These are phyloP conservation scores for Diaprepes abbreviatus DNA, from an alignment of 2,888 invertebrate genomes.

Conservation along the genomic window DNA sequence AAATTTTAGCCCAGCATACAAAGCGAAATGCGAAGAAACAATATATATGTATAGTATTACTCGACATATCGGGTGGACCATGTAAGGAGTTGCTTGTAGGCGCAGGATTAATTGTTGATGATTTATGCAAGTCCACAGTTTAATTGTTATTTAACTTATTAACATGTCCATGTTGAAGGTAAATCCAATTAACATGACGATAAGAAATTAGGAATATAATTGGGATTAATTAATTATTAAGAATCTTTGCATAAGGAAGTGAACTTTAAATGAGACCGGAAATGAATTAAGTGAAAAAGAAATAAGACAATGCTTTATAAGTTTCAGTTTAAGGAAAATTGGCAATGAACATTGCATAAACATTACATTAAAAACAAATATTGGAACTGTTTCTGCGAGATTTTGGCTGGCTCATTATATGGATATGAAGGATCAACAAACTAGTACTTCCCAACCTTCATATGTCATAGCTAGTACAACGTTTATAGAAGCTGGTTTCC, in stretches of 20 bases:
- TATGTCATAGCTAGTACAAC: too few species aligned
- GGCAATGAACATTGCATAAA: too few species aligned
- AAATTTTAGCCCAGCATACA: background rate
- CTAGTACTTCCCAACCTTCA: too few species aligned
- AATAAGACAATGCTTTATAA: too few species aligned
- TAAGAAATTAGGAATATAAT: background rate
- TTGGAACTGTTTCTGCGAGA: too few species aligned
- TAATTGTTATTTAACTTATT: conserved; percentile 22
- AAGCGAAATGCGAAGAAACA: background rate
- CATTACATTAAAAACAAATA: too few species aligned
- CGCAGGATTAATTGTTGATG: conserved; percentile 27
- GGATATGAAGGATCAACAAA: too few species aligned
- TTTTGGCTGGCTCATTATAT: too few species aligned
- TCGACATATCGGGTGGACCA: background rate
- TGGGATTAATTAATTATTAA: background rate
- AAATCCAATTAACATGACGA: background rate
- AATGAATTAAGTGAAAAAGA: background rate
- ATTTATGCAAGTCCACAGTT: conserved; percentile 29
- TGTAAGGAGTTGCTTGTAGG: conserved; percentile 7
- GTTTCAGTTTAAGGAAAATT: too few species aligned
- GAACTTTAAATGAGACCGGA: background rate
- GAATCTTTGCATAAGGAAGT: background rate
- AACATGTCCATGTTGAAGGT: background rate
- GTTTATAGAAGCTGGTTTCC: too few species aligned
- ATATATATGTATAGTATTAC: background rate